Conservation (phyloP, 2,888 invertebrate genomes). For the Drosophila mettleri region DNA sequence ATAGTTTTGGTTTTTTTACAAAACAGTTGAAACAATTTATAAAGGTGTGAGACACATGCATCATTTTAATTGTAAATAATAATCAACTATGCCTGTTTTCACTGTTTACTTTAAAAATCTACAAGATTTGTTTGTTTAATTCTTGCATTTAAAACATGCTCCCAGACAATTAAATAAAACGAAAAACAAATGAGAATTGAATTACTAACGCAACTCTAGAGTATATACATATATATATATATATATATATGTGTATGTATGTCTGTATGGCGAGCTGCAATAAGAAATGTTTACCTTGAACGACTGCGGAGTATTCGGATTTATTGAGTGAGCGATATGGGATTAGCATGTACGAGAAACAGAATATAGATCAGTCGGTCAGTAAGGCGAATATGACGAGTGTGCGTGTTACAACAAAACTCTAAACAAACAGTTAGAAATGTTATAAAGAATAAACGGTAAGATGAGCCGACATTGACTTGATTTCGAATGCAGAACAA, state of each 20-base stretch:
- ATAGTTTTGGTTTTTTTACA: neutral
- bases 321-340: constrained; percentile 43
- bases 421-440: constrained; percentile 47
- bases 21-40: constrained; percentile 8
- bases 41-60: constrained; percentile 10
- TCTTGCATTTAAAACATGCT: constrained; percentile 21
- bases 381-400: constrained; percentile 50
- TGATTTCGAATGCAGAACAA: constrained; percentile 53
- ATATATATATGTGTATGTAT: neutral
- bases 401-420: constrained; percentile 39
- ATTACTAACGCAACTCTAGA: constrained; percentile 9
- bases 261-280: constrained; percentile 8
- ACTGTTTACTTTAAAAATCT: neutral
- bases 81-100: constrained; percentile 2
- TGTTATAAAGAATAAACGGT: constrained; percentile 32
- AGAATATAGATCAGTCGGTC: constrained; percentile 65
- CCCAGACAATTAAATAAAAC: neutral
- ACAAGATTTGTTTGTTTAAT: neutral
- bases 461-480: constrained; percentile 45
- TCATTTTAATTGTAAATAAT: constrained; percentile 19
- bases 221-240: constrained; percentile 3
- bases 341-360: constrained; percentile 67
- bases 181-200: neutral
- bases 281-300: constrained; percentile 71
- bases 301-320: constrained; percentile 58